These are phyloP conservation scores for Balanococcus diminutus DNA, from an alignment of 2,888 invertebrate species.

Conservation along the genomic window DNA sequence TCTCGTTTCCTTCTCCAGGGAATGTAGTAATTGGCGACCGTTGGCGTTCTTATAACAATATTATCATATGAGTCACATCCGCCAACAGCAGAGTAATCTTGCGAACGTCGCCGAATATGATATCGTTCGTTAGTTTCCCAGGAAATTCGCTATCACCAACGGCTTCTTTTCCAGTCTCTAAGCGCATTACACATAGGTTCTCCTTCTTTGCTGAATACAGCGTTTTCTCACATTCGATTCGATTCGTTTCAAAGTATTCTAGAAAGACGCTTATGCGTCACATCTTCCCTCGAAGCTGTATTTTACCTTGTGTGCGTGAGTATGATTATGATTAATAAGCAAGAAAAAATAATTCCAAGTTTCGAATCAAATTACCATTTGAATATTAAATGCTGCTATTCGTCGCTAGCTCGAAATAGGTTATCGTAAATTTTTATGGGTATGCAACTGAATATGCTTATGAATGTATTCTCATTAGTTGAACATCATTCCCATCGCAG, in stretches of 20 bases:
- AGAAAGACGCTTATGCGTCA: not conserved
- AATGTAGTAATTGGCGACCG: slow-evolving; percentile 42
- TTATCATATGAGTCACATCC: slow-evolving; percentile 49
- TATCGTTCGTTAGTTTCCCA: slow-evolving; percentile 17
- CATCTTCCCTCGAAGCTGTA: not conserved
- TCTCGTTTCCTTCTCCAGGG: slow-evolving; percentile 24
- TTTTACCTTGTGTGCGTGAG: not conserved
- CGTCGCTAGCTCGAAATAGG: not conserved
- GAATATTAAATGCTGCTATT: not conserved
- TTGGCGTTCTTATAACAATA: slow-evolving; percentile 37
- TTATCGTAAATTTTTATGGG: not conserved
- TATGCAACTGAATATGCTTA: not conserved
- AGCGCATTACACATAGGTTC: not conserved
- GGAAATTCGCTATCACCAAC: slow-evolving; percentile 32
- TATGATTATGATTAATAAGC: not conserved
- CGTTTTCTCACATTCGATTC: slow-evolving; percentile 13
- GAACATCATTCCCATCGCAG: not conserved
- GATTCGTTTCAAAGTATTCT: not conserved
- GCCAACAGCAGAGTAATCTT: slow-evolving; percentile 29
- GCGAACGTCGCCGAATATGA: slow-evolving; percentile 15
- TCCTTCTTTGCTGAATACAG: not conserved
- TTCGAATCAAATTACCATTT: slow-evolving; percentile 23
- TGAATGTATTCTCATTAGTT: not conserved
- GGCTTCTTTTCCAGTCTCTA: not conserved
- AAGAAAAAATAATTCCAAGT: not conserved